Evolutionary conservation across 2,888 invertebrate genomes (phyloP).

Genomic region (Tachina fera): DNA sequence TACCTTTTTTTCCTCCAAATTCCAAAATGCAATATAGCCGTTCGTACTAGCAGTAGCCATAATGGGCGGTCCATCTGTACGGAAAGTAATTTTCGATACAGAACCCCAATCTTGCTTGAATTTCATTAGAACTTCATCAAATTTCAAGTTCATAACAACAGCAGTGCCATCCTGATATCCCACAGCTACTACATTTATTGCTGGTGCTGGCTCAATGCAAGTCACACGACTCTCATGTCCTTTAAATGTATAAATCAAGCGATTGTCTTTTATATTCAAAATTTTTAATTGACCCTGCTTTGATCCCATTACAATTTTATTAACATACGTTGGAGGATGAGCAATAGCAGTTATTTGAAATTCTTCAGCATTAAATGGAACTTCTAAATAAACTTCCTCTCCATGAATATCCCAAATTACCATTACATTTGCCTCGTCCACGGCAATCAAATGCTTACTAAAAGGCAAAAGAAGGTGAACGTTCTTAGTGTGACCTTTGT

Average conservation of each 20-base stretch:
- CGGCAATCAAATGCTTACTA: constrained; percentile 92
- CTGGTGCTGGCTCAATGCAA: constrained; percentile 94
- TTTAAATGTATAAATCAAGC: constrained; percentile 89
- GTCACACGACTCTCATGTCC: constrained; percentile 85
- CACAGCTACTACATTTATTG: constrained; percentile 94
- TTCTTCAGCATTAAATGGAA: constrained; percentile 86
- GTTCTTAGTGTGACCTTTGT: constrained; percentile 89
- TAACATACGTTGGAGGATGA: constrained; percentile 97
- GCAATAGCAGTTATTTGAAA: constrained; percentile 92
- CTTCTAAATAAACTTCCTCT: constrained; percentile 87
- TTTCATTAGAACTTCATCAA: constrained; percentile 91
- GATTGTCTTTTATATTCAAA: constrained; percentile 93
- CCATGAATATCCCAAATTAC: constrained; percentile 93
- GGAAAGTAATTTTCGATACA: constrained; percentile 92
- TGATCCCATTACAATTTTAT: constrained; percentile 95
- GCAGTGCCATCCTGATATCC: constrained; percentile 93
- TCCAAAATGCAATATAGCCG: constrained; percentile 97
- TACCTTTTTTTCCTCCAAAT: constrained; percentile 90
- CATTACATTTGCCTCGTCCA: constrained; percentile 90
- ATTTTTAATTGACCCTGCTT: constrained; percentile 92
- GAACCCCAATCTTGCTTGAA: constrained; percentile 96
- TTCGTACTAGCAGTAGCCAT: constrained; percentile 92
- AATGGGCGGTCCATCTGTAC: constrained; percentile 92
- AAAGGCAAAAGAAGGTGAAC: constrained; percentile 92
- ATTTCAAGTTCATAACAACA: constrained; percentile 93